These are phyloP conservation scores for Tetraneura akinire DNA, from an alignment of 1,140 invertebrate genomes.

Conservation along the genomic window DNA sequence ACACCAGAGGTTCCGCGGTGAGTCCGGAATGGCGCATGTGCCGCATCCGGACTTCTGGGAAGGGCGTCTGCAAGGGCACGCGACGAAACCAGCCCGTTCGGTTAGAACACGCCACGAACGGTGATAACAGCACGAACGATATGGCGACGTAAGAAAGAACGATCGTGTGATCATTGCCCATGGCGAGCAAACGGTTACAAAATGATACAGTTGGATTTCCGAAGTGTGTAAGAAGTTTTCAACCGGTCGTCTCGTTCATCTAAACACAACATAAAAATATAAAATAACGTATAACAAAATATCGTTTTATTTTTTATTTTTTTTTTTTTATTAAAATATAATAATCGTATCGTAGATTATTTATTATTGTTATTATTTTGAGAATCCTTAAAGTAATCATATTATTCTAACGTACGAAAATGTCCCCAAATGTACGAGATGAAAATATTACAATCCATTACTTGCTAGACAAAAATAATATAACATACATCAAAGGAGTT, in stretches of 20 bases:
- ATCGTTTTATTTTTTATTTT: no score
- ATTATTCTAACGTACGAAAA: no score
- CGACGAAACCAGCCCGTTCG: constrained; percentile 22
- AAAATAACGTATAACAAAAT: not conserved
- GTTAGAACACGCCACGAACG: not conserved
- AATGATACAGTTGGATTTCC: no score
- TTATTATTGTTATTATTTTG: no score
- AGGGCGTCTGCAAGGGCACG: not conserved
- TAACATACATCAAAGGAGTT: no score
- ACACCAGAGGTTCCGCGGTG: constrained; percentile 58
- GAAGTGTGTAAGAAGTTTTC: not conserved
- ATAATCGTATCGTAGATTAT: no score
- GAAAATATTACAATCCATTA: no score
- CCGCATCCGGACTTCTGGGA: constrained; percentile 35
- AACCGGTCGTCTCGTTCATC: not conserved
- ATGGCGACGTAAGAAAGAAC: not conserved
- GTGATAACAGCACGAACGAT: not conserved
- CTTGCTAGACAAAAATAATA: no score
- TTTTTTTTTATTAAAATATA: no score
- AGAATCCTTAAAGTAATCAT: no score
- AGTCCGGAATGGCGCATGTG: constrained; percentile 28
- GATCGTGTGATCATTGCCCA: no score
- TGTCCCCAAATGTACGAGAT: no score
- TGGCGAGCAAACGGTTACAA: not conserved
- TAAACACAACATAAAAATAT: not conserved